Evolutionary conservation across 2,888 invertebrate species (phyloP), one percentile per base, ranked within the genome.

Genomic region (Amiota communis): DNA sequence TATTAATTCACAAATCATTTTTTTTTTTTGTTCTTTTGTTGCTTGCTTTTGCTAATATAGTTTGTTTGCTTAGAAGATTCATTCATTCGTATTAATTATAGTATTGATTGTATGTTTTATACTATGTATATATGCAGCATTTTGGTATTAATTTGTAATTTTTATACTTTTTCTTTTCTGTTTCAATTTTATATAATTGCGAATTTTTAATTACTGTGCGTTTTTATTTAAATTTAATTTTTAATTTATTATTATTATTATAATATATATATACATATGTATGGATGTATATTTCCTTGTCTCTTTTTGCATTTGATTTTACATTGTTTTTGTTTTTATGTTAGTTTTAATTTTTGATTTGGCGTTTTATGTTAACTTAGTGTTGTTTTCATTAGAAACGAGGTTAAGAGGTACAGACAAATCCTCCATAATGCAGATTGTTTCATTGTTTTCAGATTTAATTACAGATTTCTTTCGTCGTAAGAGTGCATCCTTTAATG

Each of bases 371-470:
- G 84, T 81, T 82, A 84, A 82, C 81, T 85, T 86, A 77, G 82
- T 78, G 78, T 79, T 86, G 77, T 80, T 86, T 78, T 86, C 85
- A 86, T 85, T 85, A 83, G 85, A 85, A 79, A 85, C 85, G 78
- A 85, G 87, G 76, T 85, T 85, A 73, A 85, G 86, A 79, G 85
- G 87, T 77, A 83, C 82, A 74, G 83, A 80, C 53, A 84, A 77
- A 72, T 85, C 85, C 75, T 84, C 81, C 74, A 77, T 78, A 77
- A 82, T 79, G 74, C 80, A 77, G 72, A 75, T 76, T 65, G 36
- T 65, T 71, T 81, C 77, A 76, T 79, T 84, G 75, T 79, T 76
- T 72, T 79, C 81, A 73, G 80, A 75, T 71, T 82, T 80, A 70
- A 76, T 77, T 80, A 80, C 78, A 48, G 77, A 74, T 78, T 86